A percentile compares a stretch with the other conserved stretches of the same genome.
Evolutionary conservation across 2,113 vertebrate genomes (phyloP).

Genomic region (Sterna hirundo): DNA sequence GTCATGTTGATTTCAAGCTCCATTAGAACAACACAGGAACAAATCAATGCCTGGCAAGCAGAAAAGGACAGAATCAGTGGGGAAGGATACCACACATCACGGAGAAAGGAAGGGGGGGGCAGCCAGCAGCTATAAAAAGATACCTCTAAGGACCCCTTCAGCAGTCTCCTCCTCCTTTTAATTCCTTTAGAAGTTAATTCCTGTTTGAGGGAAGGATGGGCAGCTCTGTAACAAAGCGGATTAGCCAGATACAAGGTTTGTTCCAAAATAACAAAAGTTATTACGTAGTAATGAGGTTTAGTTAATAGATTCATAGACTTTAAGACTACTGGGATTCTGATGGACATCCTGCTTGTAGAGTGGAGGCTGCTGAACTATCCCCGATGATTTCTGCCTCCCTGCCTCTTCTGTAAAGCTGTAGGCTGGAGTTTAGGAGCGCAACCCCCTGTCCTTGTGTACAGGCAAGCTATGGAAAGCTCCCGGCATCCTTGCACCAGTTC

Average conservation of each 20-base stretch:
- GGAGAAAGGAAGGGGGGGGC: not conserved
- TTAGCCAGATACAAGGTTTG: constrained; percentile 58
- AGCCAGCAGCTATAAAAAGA: constrained; percentile 54
- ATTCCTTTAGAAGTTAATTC: constrained; percentile 62
- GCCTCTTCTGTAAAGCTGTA: not conserved
- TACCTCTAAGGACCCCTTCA: constrained; percentile 52
- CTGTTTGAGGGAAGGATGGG: constrained; percentile 42
- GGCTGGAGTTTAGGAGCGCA: not conserved
- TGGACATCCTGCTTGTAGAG: not conserved
- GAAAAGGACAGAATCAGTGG: constrained; percentile 55
- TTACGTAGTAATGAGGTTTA: constrained; percentile 56
- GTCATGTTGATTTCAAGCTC: constrained; percentile 70
- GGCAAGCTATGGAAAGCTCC: not conserved
- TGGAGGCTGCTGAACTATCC: not conserved
- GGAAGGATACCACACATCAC: constrained; percentile 28
- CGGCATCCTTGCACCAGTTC: not conserved
- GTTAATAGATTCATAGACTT: constrained; percentile 18
- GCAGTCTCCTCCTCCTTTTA: constrained; percentile 46
- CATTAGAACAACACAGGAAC: constrained; percentile 62
- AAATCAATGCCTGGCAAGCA: constrained; percentile 69
- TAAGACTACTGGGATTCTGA: not conserved
- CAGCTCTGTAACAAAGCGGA: constrained; percentile 55
- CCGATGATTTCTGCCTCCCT: not conserved
- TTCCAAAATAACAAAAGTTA: constrained; percentile 60
- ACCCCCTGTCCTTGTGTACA: not conserved